Evolutionary conservation across 2,888 invertebrate genomes (phyloP).

Genomic region (Corythucha ciliata): DNA sequence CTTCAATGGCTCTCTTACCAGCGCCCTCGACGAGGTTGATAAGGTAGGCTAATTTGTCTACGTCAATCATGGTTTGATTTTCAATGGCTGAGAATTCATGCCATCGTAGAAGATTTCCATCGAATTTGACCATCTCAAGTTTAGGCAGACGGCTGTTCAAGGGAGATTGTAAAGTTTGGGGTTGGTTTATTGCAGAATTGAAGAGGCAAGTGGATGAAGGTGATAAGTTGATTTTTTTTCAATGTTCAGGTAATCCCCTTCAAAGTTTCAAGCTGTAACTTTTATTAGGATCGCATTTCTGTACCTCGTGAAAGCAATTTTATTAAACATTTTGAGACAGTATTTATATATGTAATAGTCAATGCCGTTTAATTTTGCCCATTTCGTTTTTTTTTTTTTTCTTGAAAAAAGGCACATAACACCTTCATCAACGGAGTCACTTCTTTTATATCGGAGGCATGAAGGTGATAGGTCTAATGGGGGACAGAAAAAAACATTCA

Average conservation of each 20-base stretch:
- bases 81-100: conserved; percentile 4
- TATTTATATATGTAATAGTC: no score
- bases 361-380: no score
- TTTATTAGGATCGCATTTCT: no score
- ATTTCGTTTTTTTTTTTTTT: conserved; percentile 14
- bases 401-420: no score
- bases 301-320: no score
- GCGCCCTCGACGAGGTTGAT: background rate
- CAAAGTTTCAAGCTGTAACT: no score
- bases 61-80: background rate
- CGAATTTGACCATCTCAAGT: background rate
- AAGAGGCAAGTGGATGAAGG: conserved; percentile 20
- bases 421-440: no score
- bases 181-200: background rate
- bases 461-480: no score
- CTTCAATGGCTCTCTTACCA: conserved; percentile 4
- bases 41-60: conserved; percentile 6
- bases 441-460: no score
- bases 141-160: background rate
- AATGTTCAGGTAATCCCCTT: no score
- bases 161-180: background rate
- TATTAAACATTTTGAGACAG: no score
- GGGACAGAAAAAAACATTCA: no score
- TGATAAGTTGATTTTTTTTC: conserved; percentile 12
- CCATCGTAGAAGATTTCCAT: conserved; percentile 1